A percentile compares a stretch with the other conserved stretches of the same genome.
Conservation (phyloP, 30 jellyfish, hydroid and myxozoan genomes). For the Nemopilema nomurai region DNA sequence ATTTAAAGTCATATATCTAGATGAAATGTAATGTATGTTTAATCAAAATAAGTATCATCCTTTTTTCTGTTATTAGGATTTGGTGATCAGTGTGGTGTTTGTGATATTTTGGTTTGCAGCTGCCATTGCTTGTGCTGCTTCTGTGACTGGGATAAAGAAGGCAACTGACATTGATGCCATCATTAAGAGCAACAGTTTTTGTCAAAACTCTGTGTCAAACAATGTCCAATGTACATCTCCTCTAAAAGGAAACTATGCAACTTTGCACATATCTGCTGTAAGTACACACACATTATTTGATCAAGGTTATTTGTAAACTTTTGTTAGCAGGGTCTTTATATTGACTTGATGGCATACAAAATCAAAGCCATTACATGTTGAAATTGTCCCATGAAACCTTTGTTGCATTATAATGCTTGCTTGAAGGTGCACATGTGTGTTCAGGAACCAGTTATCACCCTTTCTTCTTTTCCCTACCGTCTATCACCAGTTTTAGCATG, state of each 20-base stretch:
- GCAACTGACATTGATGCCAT: conserved; percentile 50
- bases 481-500: no score
- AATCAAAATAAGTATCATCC: not conserved
- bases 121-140: conserved; percentile 87
- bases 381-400: no score
- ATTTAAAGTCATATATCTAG: no score
- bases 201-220: not conserved
- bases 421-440: no score
- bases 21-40: not conserved
- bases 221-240: conserved; percentile 23
- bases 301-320: no score
- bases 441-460: no score
- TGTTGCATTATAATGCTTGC: no score
- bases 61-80: conserved; percentile 62
- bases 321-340: no score
- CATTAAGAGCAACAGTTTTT: conserved; percentile 8
- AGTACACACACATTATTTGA: conserved; percentile 32
- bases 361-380: no score
- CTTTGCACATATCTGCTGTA: conserved; percentile 79
- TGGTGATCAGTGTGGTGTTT: conserved; percentile 75
- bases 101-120: conserved; percentile 83
- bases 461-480: no score
- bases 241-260: conserved; percentile 71
- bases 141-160: conserved; percentile 68
- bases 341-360: no score